These are phyloP conservation scores for Ctenoplectra terminalis DNA, from an alignment of 1,140 invertebrate genomes.

Conservation along the genomic window DNA sequence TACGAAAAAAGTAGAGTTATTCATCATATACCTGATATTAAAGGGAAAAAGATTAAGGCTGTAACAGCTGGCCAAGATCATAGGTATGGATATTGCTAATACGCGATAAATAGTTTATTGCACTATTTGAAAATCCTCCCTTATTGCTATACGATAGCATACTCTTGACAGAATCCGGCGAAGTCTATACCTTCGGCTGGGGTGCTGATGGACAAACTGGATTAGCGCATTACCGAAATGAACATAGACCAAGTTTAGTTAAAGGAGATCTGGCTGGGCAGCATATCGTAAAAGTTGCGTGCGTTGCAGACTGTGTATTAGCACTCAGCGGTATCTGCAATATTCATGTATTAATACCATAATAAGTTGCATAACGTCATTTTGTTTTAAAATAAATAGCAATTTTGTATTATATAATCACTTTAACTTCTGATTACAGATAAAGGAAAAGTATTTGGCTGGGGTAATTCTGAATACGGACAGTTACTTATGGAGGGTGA, in stretches of 20 bases:
- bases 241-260: conserved; percentile 85
- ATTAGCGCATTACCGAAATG: conserved; percentile 87
- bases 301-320: conserved; percentile 92
- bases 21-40: conserved; percentile 87
- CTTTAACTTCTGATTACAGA: conserved; percentile 83
- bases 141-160: conserved; percentile 84
- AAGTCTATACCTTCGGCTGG: conserved; percentile 95
- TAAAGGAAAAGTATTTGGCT: conserved; percentile 96
- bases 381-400: not conserved
- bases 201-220: conserved; percentile 98
- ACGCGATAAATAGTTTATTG: not conserved
- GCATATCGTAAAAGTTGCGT: conserved; percentile 91
- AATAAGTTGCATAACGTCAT: conserved; percentile 26
- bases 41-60: conserved; percentile 85
- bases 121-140: conserved; percentile 11
- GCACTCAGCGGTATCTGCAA: conserved; percentile 90
- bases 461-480: conserved; percentile 98
- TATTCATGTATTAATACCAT: conserved; percentile 44
- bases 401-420: not conserved
- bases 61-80: conserved; percentile 94
- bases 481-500: conserved; percentile 86
- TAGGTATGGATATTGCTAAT: conserved; percentile 81
- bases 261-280: conserved; percentile 93
- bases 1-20: conserved; percentile 87
- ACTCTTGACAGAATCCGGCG: conserved; percentile 90